Base-by-base conservation (phyloP, 2,888 invertebrate species). In the Athalia circularis region DNA sequence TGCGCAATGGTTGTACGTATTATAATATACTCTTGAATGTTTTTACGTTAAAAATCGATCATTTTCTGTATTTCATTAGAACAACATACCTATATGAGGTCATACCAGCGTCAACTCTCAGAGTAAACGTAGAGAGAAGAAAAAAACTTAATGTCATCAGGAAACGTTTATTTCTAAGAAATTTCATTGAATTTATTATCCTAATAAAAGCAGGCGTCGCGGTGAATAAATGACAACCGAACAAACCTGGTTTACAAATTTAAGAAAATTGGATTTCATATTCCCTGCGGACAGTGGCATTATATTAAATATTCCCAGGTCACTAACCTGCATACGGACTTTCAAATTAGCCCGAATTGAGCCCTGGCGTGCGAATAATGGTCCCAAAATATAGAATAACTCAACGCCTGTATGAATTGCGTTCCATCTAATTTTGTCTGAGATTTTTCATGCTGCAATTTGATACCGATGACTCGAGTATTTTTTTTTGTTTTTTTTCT, bases 281-380 rank as follows among this genome's bases (percentile, higher is more conserved):
- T n/a, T 47, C 47, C 15, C 9, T 13, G 5, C 50, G 48, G 13
- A 65, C 8, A 45, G 48, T 11, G 48, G 15, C 50, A 9, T 7
- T 29, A 67, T 68, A 11, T n/a, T 29, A 68, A 68, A 65, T 54
- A 68, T 43, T 54, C 43, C 52, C n/a, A 13, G 68, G 43, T 68
- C 68, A 68, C n/a, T 29, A 29, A 52, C 29, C 68, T 68, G 68
- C 52, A 29, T 54, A 15, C 52, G 29, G 54, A 68, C 15, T 54
- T 54, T 54, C 54, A 54, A 54, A 68, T 68, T 54, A 29, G 54
- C n/a, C 45, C 15, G 29, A 68, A 68, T 68, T 45, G 68, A 54
- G 3, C 68, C 7, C n/a, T 68, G 68, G 43, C 68, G 54, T 52
- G 68, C 43, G 54, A 54, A 68, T 52, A 68, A 68, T 54, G 43